Evolutionary conservation across 2,797 vertebrate genomes (phyloP), one percentile per base, ranked within the genome.

Genomic region (Rhabdophis nuchalis): DNA sequence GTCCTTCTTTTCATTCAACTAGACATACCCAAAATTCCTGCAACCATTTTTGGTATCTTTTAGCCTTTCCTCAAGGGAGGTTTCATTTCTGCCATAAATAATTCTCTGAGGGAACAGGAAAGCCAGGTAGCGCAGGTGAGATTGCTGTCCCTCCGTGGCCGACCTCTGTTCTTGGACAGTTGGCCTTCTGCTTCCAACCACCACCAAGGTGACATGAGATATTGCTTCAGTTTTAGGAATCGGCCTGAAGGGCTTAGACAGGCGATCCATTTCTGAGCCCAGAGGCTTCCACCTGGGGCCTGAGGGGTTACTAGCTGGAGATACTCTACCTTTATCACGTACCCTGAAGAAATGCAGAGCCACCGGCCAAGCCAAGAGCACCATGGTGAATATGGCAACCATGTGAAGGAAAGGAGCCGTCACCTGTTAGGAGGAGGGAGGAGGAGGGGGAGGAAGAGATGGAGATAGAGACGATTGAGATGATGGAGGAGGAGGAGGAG

Each of bases 371-470:
- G 98, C 98, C 86, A 99, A 96, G 1, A 98, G 64, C 0, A 98
- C 97, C 98, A 99, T 98, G 12, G 98, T 20, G 1, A 68, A 68
- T n/a, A 64, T 64, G 36, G 98, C 97, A 14, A 97, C 97, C 95
- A 99, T 54, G 8, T 99, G 99, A 60, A 99, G 96, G 93, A 98
- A 99, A 13, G 99, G 99, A 90, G 98, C 98, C 1, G 98, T 98
- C 93, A 99, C 97, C 99, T 99, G 93, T 88, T 23, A 91, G 91
- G 93, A 86, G 96, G 90, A 27, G 95, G 13, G 16, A 13, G 61
- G 16, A 53, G 53, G 12, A 53, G 53, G 54, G 6, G 57, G 7
- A 23, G 3, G 54, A 56, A 1, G 14, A 56, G 54, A 5, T 18
- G 16, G 54, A 20, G 46, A 46, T 46, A 46, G 12, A 53, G 56